Conservation (phyloP, 2,888 invertebrate genomes). For the Calliphora vomitoria region DNA sequence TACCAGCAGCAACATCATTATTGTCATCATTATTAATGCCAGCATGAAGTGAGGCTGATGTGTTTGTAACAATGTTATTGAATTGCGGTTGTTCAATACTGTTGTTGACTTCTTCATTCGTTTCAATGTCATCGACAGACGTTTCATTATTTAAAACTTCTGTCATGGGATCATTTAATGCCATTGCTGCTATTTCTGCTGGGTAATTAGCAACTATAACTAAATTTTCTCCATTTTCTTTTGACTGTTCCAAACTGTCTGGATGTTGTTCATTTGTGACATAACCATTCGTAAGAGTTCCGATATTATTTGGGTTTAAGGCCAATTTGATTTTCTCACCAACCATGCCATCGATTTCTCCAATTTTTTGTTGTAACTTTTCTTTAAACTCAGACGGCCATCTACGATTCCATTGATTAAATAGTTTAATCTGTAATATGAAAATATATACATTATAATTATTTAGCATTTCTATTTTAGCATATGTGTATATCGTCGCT, state of each 20-base stretch:
- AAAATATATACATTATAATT: conserved; percentile 6
- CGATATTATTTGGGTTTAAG: conserved; percentile 46
- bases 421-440: conserved; percentile 89
- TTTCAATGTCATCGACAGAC: conserved; percentile 78
- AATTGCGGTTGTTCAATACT: conserved; percentile 52
- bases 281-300: conserved; percentile 62
- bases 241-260: conserved; percentile 20
- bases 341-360: conserved; percentile 90
- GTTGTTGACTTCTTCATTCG: conserved; percentile 53
- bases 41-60: conserved; percentile 20
- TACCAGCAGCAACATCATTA: conserved; percentile 57
- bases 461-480: too few species aligned
- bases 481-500: too few species aligned
- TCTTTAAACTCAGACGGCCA: conserved; percentile 91
- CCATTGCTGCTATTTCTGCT: conserved; percentile 61
- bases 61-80: conserved; percentile 39
- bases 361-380: conserved; percentile 88
- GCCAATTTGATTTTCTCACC: conserved; percentile 86
- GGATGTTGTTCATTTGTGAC: conserved; percentile 19
- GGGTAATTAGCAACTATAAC: conserved; percentile 44
- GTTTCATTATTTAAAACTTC: conserved; percentile 80
- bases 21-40: conserved; percentile 15
- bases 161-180: conserved; percentile 77
- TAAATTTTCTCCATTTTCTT: conserved; percentile 31
- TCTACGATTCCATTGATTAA: conserved; percentile 92